phyloP scores from a whole-genome alignment of 2,113 vertebrate species.

The Leucosticte australis region DNA sequence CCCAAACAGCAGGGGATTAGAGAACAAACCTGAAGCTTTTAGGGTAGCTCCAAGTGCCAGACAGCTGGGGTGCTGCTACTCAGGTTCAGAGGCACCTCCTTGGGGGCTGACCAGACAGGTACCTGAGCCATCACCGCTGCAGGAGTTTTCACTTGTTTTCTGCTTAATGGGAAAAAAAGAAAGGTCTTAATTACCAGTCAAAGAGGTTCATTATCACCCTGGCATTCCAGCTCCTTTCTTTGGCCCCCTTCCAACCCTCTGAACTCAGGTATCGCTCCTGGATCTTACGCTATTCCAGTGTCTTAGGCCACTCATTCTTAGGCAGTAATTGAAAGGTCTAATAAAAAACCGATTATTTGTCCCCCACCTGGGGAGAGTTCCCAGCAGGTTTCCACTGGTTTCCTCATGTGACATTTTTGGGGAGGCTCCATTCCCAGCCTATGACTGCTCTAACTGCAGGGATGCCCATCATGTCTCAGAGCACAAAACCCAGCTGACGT shows the following conservation, averaged over 20 bases:
- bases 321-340: background rate
- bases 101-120: fast-evolving
- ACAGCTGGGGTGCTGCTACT: background rate
- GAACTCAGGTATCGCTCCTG: background rate
- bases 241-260: background rate
- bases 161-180: background rate
- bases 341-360: background rate
- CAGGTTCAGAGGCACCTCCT: background rate
- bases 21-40: background rate
- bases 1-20: background rate
- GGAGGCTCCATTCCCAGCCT: background rate
- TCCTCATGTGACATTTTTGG: background rate
- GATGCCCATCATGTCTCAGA: background rate
- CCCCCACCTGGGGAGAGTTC: background rate
- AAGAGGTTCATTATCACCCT: background rate
- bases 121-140: background rate
- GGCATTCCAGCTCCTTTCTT: background rate
- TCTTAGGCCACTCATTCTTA: background rate
- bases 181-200: background rate
- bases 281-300: background rate
- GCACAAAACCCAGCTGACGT: background rate
- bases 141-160: background rate
- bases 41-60: background rate
- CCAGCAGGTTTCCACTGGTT: background rate
- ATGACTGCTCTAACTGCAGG: background rate